Conservation (phyloP, 2,888 invertebrate species). For the Mayetiola destructor region DNA sequence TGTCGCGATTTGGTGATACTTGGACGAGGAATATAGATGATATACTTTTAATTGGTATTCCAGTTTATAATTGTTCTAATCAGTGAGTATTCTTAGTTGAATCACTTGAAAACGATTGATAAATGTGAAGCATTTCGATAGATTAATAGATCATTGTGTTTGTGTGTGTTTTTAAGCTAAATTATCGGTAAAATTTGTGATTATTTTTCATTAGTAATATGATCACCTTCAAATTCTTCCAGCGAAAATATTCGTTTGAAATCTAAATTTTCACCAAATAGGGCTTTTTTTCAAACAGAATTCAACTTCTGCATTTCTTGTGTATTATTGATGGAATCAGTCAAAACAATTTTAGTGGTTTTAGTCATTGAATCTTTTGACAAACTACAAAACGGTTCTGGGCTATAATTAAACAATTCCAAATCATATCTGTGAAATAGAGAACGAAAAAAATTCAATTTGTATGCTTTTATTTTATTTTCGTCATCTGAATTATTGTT, state of each 20-base stretch:
- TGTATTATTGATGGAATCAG: neutral
- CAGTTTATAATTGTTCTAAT: conserved; percentile 19
- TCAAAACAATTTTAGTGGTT: neutral
- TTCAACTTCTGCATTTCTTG: neutral
- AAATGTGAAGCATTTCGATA: neutral
- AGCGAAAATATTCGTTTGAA: neutral
- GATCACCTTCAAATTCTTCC: neutral
- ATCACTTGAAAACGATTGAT: neutral
- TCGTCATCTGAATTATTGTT: neutral
- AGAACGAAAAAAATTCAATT: conserved; percentile 31
- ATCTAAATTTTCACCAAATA: neutral
- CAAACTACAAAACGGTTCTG: conserved; percentile 50
- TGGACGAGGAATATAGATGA: conserved; percentile 19
- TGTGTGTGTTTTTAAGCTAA: neutral
- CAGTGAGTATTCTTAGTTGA: conserved; percentile 17
- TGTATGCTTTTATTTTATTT: neutral
- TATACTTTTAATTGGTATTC: conserved; percentile 20
- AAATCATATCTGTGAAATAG: conserved; percentile 82
- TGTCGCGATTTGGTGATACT: conserved; percentile 20
- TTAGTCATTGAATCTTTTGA: neutral
- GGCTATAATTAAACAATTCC: conserved; percentile 70
- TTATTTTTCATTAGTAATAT: too few species aligned
- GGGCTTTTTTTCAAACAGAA: neutral
- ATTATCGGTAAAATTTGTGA: too few species aligned
- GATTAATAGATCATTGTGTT: neutral